These are phyloP conservation scores for Eurytoma californica DNA, from an alignment of 2,888 invertebrate species.

Conservation along the genomic window DNA sequence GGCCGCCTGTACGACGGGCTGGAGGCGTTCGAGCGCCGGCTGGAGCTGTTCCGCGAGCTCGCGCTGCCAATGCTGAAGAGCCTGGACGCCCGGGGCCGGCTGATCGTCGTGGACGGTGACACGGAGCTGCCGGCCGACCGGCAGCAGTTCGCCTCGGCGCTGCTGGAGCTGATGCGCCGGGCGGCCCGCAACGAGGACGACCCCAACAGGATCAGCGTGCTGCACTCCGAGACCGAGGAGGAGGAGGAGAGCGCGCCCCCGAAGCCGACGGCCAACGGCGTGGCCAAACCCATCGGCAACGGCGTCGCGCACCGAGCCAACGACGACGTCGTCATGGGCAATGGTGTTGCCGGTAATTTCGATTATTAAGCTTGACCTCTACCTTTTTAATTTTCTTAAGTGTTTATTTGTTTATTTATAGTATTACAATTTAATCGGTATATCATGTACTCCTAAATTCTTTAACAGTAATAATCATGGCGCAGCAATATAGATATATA, in stretches of 20 bases:
- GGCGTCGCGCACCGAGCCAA: conserved; percentile 60
- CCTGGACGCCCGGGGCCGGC: conserved; percentile 87
- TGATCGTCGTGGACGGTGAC: conserved; percentile 92
- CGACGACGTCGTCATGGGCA: conserved; percentile 54
- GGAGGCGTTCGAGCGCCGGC: conserved; percentile 87
- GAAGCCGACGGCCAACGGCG: conserved; percentile 69
- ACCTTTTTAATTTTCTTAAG: too few relatives aligned
- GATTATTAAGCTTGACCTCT: background rate
- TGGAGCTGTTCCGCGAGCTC: conserved; percentile 91
- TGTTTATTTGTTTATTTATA: too few relatives aligned
- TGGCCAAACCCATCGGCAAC: conserved; percentile 76
- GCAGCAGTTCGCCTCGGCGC: conserved; percentile 84
- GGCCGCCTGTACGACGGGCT: conserved; percentile 91
- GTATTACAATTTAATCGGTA: too few relatives aligned
- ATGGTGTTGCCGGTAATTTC: conserved; percentile 55
- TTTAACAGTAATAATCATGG: too few relatives aligned
- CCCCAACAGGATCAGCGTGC: conserved; percentile 57
- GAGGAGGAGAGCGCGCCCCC: conserved; percentile 45
- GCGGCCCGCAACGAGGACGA: conserved; percentile 65
- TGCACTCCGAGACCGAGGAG: conserved; percentile 1
- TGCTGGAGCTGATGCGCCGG: conserved; percentile 81
- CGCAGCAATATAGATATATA: too few relatives aligned
- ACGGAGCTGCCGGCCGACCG: conserved; percentile 88
- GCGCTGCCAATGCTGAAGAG: conserved; percentile 92
- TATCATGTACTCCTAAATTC: too few relatives aligned